These are phyloP conservation scores for Euphysa ruthae DNA, from an alignment of 30 jellyfish, hydroid and myxozoan species.

Conservation along the genomic window DNA sequence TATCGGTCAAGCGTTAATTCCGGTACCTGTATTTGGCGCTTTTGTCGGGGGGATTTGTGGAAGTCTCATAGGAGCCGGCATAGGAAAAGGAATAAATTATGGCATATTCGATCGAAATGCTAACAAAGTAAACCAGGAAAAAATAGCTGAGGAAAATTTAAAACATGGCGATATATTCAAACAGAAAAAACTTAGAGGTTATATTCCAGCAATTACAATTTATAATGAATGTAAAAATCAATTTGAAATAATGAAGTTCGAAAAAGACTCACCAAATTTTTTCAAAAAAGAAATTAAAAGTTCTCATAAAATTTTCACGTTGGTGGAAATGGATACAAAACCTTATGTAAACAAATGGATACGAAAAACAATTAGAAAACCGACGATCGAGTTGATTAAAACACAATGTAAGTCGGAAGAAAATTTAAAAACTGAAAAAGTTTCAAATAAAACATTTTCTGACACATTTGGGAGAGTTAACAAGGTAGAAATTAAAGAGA, in stretches of 20 bases:
- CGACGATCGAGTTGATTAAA: too few relatives aligned
- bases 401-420: too few relatives aligned
- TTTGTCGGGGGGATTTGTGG: constrained; percentile 97
- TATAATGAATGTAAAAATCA: constrained; percentile 33
- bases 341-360: too few relatives aligned
- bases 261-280: too few relatives aligned
- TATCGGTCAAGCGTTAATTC: constrained; percentile 86
- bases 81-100: constrained; percentile 90
- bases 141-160: not conserved
- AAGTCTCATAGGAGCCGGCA: constrained; percentile 88
- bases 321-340: too few relatives aligned
- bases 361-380: too few relatives aligned
- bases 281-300: too few relatives aligned
- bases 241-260: constrained; percentile 34
- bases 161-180: not conserved
- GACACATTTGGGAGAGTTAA: too few relatives aligned
- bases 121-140: not conserved
- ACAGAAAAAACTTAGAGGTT: not conserved
- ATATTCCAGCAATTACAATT: constrained; percentile 18
- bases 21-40: constrained; percentile 94
- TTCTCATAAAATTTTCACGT: too few relatives aligned
- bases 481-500: too few relatives aligned
- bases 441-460: too few relatives aligned
- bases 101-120: constrained; percentile 61
- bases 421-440: too few relatives aligned